Percentiles rank a stretch among this genome's conserved stretches.
phyloP scores from a whole-genome alignment of 2,888 invertebrate species.

The Netelia melanura region DNA sequence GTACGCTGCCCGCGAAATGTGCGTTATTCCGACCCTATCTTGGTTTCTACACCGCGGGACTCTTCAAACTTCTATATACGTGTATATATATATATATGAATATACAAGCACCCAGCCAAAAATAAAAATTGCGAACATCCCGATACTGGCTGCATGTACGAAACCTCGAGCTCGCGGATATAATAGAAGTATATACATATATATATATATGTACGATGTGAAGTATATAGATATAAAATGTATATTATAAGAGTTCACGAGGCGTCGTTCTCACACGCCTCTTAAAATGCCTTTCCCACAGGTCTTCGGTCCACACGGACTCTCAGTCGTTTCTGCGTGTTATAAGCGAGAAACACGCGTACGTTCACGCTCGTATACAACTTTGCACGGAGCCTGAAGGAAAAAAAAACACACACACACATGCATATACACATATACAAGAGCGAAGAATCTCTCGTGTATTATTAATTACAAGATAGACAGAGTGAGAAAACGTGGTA shows the following conservation, averaged over 20 bases:
- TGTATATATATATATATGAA: conserved; percentile 10
- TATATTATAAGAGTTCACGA: conserved; percentile 52
- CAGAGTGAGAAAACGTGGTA: conserved; percentile 52
- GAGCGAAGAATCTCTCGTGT: conserved; percentile 52
- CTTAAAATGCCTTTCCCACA: conserved; percentile 73
- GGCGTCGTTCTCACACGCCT: conserved; percentile 68
- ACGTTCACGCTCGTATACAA: conserved; percentile 26
- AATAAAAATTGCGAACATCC: conserved; percentile 12
- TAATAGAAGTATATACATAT: conserved; percentile 9
- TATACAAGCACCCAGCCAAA: conserved; percentile 19
- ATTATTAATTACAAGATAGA: conserved; percentile 65
- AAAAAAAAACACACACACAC: background rate
- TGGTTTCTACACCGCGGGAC: conserved; percentile 19
- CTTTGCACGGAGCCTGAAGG: conserved; percentile 19
- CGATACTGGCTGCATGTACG: conserved; percentile 35
- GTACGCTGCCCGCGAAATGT: conserved; percentile 59
- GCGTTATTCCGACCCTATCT: conserved; percentile 59
- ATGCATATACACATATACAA: background rate
- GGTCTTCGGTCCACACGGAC: conserved; percentile 66
- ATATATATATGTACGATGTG: conserved; percentile 18
- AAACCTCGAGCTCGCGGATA: conserved; percentile 21
- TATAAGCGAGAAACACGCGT: conserved; percentile 38
- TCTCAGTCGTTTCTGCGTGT: conserved; percentile 55
- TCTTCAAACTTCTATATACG: background rate
- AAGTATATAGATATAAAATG: conserved; percentile 15